Base-by-base conservation (phyloP, 2,797 vertebrate species). In the Melopsittacus undulatus region DNA sequence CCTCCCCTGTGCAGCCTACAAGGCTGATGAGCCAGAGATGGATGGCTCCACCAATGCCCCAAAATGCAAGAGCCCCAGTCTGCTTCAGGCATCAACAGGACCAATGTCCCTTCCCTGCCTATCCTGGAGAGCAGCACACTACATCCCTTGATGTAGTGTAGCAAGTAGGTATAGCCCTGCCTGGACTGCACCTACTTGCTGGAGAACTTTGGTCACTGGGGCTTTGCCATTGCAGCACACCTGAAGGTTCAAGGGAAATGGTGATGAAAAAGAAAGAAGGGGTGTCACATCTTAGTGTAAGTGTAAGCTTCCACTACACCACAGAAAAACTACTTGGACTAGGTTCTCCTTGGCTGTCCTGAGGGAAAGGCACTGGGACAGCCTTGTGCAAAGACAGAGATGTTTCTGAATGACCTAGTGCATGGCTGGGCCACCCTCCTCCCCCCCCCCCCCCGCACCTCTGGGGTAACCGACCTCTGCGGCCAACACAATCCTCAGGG, bases 311-410 rank as follows among this genome's bases (percentile, higher is more conserved):
- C 68, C 92, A 89, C 57, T 62, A 72, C 92, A 91, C 75, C 92
- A 85, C 92, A 87, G 69, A 57, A 81, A 76, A 77, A 92, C 76
- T 87, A 90, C 48, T 87, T 43, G 59, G 72, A 82, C 68, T 86
- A 83, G 87, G 63, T 67, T 79, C 59, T 91, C 83, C 43, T 81
- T 23, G 10, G 32, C 56, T 84, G 74, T 46, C 69, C 74, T 29
- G 46, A 81, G 81, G 51, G 38, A 92, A 96, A 96, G 91, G 95
- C 95, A 94, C 95, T 81, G 34, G 82, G 68, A 76, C 79, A 51
- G 38, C 32, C 73, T 76, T 51, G 63, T 68, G 24, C 24, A 7
- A 89, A 67, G 79, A 49, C 52, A 89, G 77, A 86, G 76, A n/a
- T 48, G 83, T 73, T 83, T 76, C 88, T 3, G 38, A 76, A 70